These are phyloP conservation scores for Glaucomys volans DNA, from an alignment of 2,113 vertebrate genomes.

Conservation along the genomic window DNA sequence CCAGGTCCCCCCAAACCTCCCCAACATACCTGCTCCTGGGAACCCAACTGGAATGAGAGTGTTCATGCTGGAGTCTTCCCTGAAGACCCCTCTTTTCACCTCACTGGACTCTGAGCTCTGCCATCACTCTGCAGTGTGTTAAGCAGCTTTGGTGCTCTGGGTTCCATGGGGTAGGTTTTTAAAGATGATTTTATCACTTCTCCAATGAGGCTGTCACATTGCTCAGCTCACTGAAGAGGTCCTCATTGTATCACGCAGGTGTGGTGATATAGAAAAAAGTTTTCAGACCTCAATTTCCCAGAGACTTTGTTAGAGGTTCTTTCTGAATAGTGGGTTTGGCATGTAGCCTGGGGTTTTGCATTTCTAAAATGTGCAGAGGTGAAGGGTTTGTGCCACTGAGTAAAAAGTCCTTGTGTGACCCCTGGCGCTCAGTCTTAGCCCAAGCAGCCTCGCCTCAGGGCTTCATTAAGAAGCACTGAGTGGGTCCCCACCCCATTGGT, in stretches of 20 bases:
- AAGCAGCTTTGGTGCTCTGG: neutral
- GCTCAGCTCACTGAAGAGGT: neutral
- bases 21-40: slow-evolving; percentile 57
- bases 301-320: neutral
- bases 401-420: no score
- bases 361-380: no score
- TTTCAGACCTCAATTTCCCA: neutral
- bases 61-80: neutral
- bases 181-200: neutral
- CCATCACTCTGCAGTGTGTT: neutral
- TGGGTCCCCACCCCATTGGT: neutral
- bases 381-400: neutral
- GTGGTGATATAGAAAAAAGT: neutral
- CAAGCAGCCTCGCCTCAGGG: neutral
- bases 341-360: neutral
- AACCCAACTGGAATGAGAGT: neutral
- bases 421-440: rapidly evolving
- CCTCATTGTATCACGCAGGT: neutral
- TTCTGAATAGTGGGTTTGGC: neutral
- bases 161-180: neutral
- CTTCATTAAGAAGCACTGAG: neutral
- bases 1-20: neutral
- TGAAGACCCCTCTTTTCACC: neutral
- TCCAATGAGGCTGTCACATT: neutral
- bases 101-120: neutral